These are phyloP conservation scores for Pristionchus japonicus DNA, from an alignment of 2,888 invertebrate genomes.

Conservation along the genomic window DNA sequence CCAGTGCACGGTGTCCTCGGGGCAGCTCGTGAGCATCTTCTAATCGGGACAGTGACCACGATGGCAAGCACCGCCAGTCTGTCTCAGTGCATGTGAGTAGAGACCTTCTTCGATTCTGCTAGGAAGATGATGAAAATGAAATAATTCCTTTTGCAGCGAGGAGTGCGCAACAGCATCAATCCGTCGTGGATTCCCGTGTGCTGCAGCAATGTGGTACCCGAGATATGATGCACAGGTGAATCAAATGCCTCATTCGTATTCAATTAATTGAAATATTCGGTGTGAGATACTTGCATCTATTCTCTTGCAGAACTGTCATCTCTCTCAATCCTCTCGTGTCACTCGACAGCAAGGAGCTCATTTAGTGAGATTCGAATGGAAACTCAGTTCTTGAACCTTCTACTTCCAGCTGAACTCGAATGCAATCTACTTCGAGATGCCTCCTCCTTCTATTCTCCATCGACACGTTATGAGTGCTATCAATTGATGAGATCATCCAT, in stretches of 20 bases:
- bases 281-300: not conserved
- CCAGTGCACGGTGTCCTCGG: conserved; percentile 40
- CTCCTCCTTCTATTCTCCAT: conserved; percentile 12
- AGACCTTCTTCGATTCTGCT: not conserved
- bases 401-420: conserved; percentile 38
- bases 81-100: conserved; percentile 46
- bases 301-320: conserved; percentile 39
- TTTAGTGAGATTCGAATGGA: not conserved
- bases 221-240: conserved; percentile 41
- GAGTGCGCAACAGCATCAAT: not conserved
- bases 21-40: conserved; percentile 44
- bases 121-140: not conserved
- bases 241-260: too few relatives aligned
- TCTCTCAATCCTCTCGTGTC: conserved; percentile 18
- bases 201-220: conserved; percentile 45
- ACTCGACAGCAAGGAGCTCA: not conserved
- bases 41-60: conserved; percentile 21
- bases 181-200: conserved; percentile 32
- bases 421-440: conserved; percentile 47
- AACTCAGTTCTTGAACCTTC: not conserved
- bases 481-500: not conserved
- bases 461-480: conserved; percentile 32
- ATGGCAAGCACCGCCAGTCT: conserved; percentile 42
- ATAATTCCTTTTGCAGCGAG: not conserved
- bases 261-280: too few relatives aligned